Evolutionary conservation across 1,140 invertebrate genomes (phyloP).

Genomic region (Zaprionus inermis): DNA sequence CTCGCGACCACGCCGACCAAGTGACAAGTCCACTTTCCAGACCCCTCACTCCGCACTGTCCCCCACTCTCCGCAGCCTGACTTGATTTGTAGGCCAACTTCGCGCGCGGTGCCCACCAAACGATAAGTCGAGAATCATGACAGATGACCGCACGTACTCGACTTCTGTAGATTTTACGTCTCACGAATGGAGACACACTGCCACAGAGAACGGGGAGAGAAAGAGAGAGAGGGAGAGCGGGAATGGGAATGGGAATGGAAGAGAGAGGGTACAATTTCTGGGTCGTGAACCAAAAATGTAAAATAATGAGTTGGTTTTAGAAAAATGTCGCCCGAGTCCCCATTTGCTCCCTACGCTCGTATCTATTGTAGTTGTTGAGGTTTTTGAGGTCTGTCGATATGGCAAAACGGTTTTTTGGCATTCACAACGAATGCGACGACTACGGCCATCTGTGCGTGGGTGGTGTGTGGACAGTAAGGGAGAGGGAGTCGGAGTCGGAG

Average conservation of each 20-base stretch:
- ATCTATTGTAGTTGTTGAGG: slow-evolving; percentile 1
- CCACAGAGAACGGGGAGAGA: not conserved
- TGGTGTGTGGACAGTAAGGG: not conserved
- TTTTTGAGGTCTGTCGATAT: slow-evolving; percentile 43
- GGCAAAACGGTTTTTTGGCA: slow-evolving; percentile 32
- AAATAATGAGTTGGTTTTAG: slow-evolving; percentile 75
- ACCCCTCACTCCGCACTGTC: not conserved
- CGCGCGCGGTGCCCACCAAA: slow-evolving; percentile 12
- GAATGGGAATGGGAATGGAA: no score
- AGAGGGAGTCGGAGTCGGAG: no score
- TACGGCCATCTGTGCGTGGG: slow-evolving; percentile 31
- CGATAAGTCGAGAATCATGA: slow-evolving; percentile 67
- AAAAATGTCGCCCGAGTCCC: slow-evolving; percentile 31
- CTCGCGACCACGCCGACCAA: not conserved
- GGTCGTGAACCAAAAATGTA: slow-evolving; percentile 79
- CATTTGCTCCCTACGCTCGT: slow-evolving; percentile 10
- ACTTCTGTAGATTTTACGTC: slow-evolving; percentile 37
- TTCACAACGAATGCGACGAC: slow-evolving; percentile 22
- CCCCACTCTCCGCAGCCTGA: not conserved
- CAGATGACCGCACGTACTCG: slow-evolving; percentile 79
- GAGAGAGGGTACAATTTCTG: slow-evolving; percentile 50
- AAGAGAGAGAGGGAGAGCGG: not conserved
- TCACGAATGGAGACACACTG: slow-evolving; percentile 36
- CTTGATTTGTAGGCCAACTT: slow-evolving; percentile 66
- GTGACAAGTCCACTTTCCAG: slow-evolving; percentile 3